Percentiles rank a stretch among this genome's conserved stretches.
phyloP scores from a whole-genome alignment of 2,113 vertebrate genomes.

The Cranoglanis bouderius region DNA sequence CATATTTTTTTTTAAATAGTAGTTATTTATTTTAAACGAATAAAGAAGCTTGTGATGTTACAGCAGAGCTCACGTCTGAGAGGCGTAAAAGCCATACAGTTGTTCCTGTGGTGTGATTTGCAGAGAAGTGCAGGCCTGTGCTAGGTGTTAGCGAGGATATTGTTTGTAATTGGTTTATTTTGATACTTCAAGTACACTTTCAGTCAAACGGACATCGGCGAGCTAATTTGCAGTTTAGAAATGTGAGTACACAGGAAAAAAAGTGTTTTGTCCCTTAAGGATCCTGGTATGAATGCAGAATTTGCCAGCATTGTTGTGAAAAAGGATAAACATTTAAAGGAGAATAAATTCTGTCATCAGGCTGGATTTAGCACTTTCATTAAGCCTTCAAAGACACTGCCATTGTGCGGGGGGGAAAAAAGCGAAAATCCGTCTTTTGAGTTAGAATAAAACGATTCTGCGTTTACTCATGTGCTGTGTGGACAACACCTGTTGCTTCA shows the following conservation, averaged over 20 bases:
- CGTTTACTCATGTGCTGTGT: not conserved
- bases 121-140: not conserved
- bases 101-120: not conserved
- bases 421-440: not conserved
- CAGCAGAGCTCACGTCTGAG: not conserved
- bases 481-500: conserved; percentile 60
- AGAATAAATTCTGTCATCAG: conserved; percentile 22
- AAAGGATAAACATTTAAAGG: conserved; percentile 12
- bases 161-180: conserved; percentile 13
- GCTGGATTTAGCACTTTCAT: conserved; percentile 17
- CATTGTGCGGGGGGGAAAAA: not conserved
- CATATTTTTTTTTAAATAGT: not conserved
- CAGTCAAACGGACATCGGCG: not conserved
- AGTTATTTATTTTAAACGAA: not conserved
- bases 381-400: not conserved
- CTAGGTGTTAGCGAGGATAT: not conserved
- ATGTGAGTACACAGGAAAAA: not conserved
- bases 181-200: conserved; percentile 5
- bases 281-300: conserved; percentile 1
- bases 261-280: not conserved
- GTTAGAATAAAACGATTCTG: not conserved
- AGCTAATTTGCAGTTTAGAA: conserved; percentile 19
- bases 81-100: not conserved
- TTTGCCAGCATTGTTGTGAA: conserved; percentile 13
- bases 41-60: conserved; percentile 1